Evolutionary conservation across 35 echinoderm and acorn worm genomes (phyloP), one percentile per base, ranked within the genome.

Genomic region (Amphiura filiformis): DNA sequence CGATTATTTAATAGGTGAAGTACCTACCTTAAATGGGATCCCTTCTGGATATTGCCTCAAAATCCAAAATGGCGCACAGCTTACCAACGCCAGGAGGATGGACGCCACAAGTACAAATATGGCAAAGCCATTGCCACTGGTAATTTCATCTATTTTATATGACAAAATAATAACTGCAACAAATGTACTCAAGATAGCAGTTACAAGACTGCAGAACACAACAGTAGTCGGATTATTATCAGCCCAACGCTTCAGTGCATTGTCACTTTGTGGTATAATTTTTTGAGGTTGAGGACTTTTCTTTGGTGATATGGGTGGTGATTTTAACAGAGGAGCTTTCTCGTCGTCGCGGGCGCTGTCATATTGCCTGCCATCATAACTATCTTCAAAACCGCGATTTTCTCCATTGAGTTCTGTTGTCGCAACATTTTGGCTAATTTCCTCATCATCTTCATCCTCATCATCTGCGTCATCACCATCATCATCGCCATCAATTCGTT

Each of bases 1-100:
- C 30, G 41, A 9, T 47, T 47, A 47, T 17, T 47, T 47, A n/a
- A n/a, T 47, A 47, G 41, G 41, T 75, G 35, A 17, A 38, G 3
- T 75, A 41, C 33, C 42, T 80, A 87, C 90, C 90, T 92, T 92
- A 37, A 92, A 92, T 12, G 90, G 90, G 49, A 92, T 65, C 22
- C 84, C 70, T 39, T 92, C 90, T 0, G 44, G 78, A 34, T 92
- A 92, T 39, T 92, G 83, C 28, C 84, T 84, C 38, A 92, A 61
- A 1, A 57, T 70, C 34, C 87, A 47, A 23, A 92, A 49, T 41
- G 90, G 90, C 75, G 39, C 47, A 30, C 77, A 81, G 36, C 33
- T 12, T 7, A 82, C 61, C 26, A 92, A 0, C 13, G 90, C 33
- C 7, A 92, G 77, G 0, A 65, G 38, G 13, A 34, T 76, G 38